Evolutionary conservation across 2,888 invertebrate genomes (phyloP).

Genomic region (Shargacucullia verbasci): DNA sequence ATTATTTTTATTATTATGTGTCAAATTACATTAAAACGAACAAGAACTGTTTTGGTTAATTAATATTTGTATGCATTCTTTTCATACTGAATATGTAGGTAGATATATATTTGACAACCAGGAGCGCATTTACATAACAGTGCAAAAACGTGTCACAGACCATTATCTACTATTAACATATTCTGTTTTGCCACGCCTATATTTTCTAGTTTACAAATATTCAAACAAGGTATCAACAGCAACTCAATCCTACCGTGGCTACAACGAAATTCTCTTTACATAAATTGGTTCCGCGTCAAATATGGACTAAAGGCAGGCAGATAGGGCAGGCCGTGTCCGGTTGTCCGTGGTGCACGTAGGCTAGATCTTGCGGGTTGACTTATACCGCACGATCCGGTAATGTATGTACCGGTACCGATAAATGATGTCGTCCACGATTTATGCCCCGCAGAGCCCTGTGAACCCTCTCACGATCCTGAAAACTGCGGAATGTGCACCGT

Average conservation of each 20-base stretch:
- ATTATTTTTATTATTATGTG: no score
- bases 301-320: conserved; percentile 34
- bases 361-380: conserved; percentile 55
- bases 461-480: conserved; percentile 64
- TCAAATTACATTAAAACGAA: no score
- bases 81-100: no score
- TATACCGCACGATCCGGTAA: conserved; percentile 64
- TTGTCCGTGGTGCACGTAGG: conserved; percentile 53
- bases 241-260: conserved; percentile 21
- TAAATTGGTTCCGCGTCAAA: conserved; percentile 52
- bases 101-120: no score
- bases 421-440: conserved; percentile 63
- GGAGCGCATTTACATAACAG: no score
- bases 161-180: no score
- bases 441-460: conserved; percentile 50
- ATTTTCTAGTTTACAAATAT: conserved; percentile 12
- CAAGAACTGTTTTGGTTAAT: no score
- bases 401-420: conserved; percentile 60
- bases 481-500: conserved; percentile 23
- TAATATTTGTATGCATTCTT: no score
- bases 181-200: no score
- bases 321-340: conserved; percentile 38
- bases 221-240: conserved; percentile 15
- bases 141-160: no score
- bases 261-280: conserved; percentile 41